These are phyloP conservation scores for Abrostola tripartita DNA, from an alignment of 2,888 invertebrate species.

Conservation along the genomic window DNA sequence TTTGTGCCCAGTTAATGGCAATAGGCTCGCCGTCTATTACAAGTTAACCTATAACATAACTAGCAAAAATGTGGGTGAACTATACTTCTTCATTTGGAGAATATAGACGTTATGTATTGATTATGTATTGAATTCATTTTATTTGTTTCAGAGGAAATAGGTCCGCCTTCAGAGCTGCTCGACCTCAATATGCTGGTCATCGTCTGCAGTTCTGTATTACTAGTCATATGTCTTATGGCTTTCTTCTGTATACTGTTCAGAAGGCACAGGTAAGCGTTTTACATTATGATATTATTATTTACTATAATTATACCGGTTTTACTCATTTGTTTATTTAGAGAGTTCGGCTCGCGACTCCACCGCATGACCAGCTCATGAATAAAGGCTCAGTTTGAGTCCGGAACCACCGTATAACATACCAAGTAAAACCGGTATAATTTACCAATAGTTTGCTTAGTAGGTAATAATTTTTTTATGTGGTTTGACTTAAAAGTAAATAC, in stretches of 20 bases:
- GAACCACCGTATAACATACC: too few relatives aligned
- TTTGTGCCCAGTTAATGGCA: too few relatives aligned
- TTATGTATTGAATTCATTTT: not conserved
- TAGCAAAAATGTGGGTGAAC: not conserved
- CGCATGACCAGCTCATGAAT: too few relatives aligned
- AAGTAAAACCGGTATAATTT: too few relatives aligned
- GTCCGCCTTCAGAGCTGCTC: slow-evolving; percentile 82
- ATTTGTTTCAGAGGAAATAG: slow-evolving; percentile 82
- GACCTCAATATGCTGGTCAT: slow-evolving; percentile 86
- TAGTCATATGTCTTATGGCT: slow-evolving; percentile 80
- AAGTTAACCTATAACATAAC: too few relatives aligned
- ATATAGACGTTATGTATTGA: not conserved
- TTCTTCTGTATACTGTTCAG: slow-evolving; percentile 83
- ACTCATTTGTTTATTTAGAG: too few relatives aligned
- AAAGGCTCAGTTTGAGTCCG: too few relatives aligned
- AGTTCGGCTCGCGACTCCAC: too few relatives aligned
- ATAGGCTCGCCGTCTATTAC: too few relatives aligned
- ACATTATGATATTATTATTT: not conserved
- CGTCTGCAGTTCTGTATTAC: slow-evolving; percentile 81
- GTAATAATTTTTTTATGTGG: too few relatives aligned
- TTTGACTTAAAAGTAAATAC: too few relatives aligned
- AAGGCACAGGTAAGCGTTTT: slow-evolving; percentile 76
- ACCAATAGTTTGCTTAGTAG: too few relatives aligned
- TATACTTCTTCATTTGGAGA: not conserved
- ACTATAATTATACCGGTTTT: not conserved